These are phyloP conservation scores for Astreopora myriophthalma DNA, from an alignment of 64 coral and sea anemone species.

Conservation along the genomic window DNA sequence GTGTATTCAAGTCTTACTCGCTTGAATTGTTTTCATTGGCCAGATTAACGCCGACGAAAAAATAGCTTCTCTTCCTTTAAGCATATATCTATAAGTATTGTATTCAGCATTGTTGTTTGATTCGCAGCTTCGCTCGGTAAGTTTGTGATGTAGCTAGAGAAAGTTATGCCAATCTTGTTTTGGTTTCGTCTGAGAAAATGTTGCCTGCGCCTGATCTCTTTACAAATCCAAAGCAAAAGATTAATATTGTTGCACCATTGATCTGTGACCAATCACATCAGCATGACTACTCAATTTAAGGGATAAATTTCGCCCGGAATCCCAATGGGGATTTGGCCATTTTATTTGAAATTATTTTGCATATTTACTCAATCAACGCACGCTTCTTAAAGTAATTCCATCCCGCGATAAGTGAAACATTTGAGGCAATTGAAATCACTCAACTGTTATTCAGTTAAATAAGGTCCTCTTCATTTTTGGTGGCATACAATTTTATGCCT, in stretches of 20 bases:
- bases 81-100: background rate
- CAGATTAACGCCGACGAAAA: background rate
- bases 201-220: background rate
- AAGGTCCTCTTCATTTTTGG: background rate
- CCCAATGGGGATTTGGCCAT: constrained; percentile 29
- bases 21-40: background rate
- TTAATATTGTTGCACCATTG: background rate
- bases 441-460: no score
- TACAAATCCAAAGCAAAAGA: background rate
- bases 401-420: constrained; percentile 29
- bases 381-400: constrained; percentile 44
- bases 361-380: constrained; percentile 42
- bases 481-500: background rate
- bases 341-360: constrained; percentile 54
- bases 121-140: background rate
- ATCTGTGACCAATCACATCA: background rate
- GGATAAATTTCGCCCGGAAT: background rate
- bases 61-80: background rate
- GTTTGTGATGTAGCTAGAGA: background rate
- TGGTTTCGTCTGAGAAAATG: background rate
- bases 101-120: background rate
- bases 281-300: background rate
- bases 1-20: background rate
- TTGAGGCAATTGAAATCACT: background rate
- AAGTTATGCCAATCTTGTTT: background rate